Conservation (phyloP, 2,888 invertebrate genomes). For the Kryphioiulus occultus region DNA sequence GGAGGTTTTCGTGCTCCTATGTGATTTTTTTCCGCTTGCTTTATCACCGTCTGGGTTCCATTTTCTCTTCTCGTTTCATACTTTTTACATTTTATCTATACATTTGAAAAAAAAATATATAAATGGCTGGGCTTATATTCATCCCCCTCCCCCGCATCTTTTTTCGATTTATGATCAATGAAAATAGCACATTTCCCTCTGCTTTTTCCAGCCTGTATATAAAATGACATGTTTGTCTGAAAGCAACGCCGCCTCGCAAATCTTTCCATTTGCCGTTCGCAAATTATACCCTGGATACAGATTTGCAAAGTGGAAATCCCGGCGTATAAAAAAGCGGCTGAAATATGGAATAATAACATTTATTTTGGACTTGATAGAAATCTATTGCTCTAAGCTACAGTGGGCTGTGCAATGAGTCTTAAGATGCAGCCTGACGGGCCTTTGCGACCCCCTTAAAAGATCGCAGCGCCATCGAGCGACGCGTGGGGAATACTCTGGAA, state of each 20-base stretch:
- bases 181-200: not conserved
- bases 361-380: not conserved
- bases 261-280: not conserved
- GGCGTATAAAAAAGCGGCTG: not conserved
- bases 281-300: constrained; percentile 5
- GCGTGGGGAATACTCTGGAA: too few relatives aligned
- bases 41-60: not conserved
- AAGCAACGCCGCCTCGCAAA: constrained; percentile 5
- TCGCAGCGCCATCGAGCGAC: not conserved
- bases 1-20: not conserved
- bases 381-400: not conserved
- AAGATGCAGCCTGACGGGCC: not conserved
- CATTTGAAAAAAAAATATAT: not conserved
- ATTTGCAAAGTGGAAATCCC: not conserved
- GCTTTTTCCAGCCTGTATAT: not conserved
- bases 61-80: not conserved
- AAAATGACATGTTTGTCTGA: not conserved
- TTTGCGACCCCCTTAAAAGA: not conserved
- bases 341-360: constrained; percentile 5
- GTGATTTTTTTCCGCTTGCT: not conserved
- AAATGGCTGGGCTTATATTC: not conserved
- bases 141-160: not conserved
- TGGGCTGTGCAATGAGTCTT: not conserved
- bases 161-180: constrained; percentile 5
- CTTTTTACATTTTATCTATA: constrained; percentile 5